phyloP scores from a whole-genome alignment of 1,140 invertebrate species.

The Mactra quadrangularis region DNA sequence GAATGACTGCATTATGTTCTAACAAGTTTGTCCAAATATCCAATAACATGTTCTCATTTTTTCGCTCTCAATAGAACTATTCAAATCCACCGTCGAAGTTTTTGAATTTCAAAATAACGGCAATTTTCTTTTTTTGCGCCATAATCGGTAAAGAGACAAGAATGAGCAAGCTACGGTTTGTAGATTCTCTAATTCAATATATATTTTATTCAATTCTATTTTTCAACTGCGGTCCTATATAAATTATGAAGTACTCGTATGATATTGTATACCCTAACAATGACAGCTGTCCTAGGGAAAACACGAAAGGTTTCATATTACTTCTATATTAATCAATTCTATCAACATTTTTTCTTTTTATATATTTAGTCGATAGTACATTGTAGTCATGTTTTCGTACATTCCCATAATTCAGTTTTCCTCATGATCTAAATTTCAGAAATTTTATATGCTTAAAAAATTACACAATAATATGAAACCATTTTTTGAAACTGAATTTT shows the following conservation, averaged over 20 bases:
- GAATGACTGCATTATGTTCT: constrained; percentile 12
- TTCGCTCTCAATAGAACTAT: constrained; percentile 24
- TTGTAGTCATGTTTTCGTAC: too few relatives aligned
- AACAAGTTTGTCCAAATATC: constrained; percentile 36
- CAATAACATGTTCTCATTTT: not conserved
- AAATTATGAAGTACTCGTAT: constrained; percentile 5
- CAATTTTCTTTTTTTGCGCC: constrained; percentile 12
- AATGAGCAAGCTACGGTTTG: constrained; percentile 28
- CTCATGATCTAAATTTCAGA: too few relatives aligned
- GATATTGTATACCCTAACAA: not conserved
- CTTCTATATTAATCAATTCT: constrained; percentile 25
- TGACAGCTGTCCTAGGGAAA: constrained; percentile 8
- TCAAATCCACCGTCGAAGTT: constrained; percentile 7
- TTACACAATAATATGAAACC: too few relatives aligned
- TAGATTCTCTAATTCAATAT: too few relatives aligned
- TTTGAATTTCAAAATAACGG: constrained; percentile 11
- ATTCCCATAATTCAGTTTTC: too few relatives aligned
- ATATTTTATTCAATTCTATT: constrained; percentile 17
- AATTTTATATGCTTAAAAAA: too few relatives aligned
- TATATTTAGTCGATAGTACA: too few relatives aligned
- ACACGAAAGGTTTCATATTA: not conserved
- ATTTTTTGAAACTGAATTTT: too few relatives aligned
- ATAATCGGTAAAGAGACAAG: constrained; percentile 16
- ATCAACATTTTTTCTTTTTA: not conserved
- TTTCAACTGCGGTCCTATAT: not conserved